A percentile compares a stretch with the other conserved stretches of the same genome.
Evolutionary conservation across 1,140 invertebrate genomes (phyloP).

Genomic region (Alviniconcha marisindica): DNA sequence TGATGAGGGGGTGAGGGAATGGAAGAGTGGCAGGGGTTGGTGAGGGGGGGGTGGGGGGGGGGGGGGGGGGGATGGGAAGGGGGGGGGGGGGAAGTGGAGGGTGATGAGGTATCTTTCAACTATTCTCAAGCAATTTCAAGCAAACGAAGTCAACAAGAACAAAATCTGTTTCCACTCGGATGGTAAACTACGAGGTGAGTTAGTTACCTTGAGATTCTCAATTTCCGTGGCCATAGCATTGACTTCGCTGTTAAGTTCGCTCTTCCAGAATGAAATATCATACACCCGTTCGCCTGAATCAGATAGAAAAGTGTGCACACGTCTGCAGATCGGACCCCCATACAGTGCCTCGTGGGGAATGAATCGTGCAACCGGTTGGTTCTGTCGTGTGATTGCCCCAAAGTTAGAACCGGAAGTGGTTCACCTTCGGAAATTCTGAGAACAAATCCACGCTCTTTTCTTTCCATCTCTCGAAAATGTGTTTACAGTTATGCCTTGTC

Average conservation of each 20-base stretch:
- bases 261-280: constrained; percentile 95
- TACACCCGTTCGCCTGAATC: constrained; percentile 90
- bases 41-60: neutral
- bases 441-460: too few relatives aligned
- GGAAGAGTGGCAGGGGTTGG: neutral
- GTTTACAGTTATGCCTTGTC: too few relatives aligned
- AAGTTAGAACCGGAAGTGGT: too few relatives aligned
- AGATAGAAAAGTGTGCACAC: constrained; percentile 19
- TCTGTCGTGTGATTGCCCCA: too few relatives aligned
- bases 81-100: neutral
- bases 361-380: too few relatives aligned
- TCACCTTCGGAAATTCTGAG: too few relatives aligned
- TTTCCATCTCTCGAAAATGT: too few relatives aligned
- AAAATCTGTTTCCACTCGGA: neutral
- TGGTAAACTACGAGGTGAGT: too few relatives aligned
- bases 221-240: constrained; percentile 90
- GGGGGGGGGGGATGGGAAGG: neutral
- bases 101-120: neutral
- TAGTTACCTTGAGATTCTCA: constrained; percentile 79
- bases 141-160: neutral
- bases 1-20: too few relatives aligned
- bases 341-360: too few relatives aligned
- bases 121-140: constrained; percentile 1
- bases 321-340: neutral
- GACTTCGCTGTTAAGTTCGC: constrained; percentile 90